Conservation (phyloP, 2,113 vertebrate genomes). For the Stercorarius parasiticus region DNA sequence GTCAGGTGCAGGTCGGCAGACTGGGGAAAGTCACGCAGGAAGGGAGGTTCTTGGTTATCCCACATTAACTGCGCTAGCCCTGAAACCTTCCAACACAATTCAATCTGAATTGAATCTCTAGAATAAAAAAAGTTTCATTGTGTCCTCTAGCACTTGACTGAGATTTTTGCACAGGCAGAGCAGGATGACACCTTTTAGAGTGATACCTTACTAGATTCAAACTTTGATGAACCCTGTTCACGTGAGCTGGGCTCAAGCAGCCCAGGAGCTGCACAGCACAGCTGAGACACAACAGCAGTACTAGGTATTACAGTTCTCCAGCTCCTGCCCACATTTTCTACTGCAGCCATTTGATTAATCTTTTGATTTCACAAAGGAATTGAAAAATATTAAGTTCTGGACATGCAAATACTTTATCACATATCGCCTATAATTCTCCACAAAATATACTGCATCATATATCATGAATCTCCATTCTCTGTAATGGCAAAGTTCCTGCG, state of each 20-base stretch:
- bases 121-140: neutral
- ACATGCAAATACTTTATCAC: neutral
- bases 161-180: neutral
- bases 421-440: neutral
- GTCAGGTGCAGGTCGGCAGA: neutral
- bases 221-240: neutral
- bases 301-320: neutral
- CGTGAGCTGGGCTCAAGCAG: neutral
- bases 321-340: neutral
- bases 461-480: neutral
- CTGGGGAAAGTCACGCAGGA: neutral
- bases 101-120: neutral
- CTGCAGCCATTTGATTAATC: neutral
- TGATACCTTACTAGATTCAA: neutral
- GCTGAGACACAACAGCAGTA: neutral
- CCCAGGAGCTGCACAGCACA: neutral
- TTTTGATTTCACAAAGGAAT: neutral
- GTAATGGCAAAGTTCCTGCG: neutral
- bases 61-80: neutral
- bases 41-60: neutral
- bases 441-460: neutral
- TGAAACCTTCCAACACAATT: neutral
- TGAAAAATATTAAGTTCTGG: neutral
- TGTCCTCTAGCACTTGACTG: neutral
- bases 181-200: neutral